Evolutionary conservation across 2,113 vertebrate species (phyloP).

Genomic region (Odobenus rosmarus): DNA sequence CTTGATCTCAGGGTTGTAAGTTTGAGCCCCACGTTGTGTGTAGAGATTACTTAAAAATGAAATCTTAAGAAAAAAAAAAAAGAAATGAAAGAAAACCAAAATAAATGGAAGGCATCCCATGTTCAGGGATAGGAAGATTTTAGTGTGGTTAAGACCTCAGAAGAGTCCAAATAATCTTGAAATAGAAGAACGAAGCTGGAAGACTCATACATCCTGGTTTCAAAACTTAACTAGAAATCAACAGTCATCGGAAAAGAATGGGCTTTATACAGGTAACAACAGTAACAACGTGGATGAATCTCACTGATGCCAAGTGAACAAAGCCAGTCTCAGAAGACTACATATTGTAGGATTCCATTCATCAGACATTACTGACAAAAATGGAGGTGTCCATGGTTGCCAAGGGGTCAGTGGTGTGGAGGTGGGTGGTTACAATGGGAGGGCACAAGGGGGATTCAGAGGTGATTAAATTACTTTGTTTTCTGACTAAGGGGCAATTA

Average conservation of each 20-base stretch:
- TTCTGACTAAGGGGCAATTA: not conserved
- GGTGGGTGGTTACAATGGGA: no score
- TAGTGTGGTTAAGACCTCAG: not conserved
- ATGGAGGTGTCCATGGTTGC: not conserved
- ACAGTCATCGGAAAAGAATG: not conserved
- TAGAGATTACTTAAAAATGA: not conserved
- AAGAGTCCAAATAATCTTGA: not conserved
- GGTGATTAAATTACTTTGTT: not conserved
- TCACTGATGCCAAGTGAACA: no score
- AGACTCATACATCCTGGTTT: not conserved
- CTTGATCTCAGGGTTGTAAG: not conserved
- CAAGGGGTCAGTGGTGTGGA: accelerated
- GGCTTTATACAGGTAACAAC: no score
- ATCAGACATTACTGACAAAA: not conserved
- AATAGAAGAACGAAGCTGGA: not conserved
- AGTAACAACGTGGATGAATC: no score
- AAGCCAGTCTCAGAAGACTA: not conserved
- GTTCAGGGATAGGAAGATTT: not conserved
- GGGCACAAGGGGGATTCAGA: not conserved
- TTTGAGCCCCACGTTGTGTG: not conserved
- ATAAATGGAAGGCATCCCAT: not conserved
- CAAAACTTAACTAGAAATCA: not conserved
- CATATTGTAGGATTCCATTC: no score
- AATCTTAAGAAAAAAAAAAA: not conserved
- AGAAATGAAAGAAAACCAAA: not conserved